Conservation (phyloP, 2,797 vertebrate genomes). For the Tokudaia muenninki region DNA sequence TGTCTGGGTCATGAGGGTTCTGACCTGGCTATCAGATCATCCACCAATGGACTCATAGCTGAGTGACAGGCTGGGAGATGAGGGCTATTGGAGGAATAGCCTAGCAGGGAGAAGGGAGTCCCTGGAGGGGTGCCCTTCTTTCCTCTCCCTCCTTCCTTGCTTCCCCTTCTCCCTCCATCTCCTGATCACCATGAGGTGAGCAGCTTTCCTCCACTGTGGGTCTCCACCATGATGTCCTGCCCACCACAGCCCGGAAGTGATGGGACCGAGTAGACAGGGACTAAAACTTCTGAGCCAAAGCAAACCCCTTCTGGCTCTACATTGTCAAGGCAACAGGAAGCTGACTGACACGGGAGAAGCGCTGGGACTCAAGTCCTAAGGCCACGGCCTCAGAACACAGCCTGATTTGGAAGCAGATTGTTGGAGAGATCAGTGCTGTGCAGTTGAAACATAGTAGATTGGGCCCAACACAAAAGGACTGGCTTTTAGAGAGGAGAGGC, state of each 20-base stretch:
- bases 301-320: not conserved
- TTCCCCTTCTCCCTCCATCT: not conserved
- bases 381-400: not conserved
- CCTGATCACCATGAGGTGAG: not conserved
- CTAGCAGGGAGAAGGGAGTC: not conserved
- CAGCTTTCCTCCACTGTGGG: not conserved
- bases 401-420: not conserved
- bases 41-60: not conserved
- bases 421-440: not conserved
- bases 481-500: not conserved
- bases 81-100: not conserved
- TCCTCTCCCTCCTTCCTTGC: too few relatives aligned
- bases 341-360: too few relatives aligned
- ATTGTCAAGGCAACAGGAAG: not conserved
- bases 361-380: not conserved
- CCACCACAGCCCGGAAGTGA: not conserved
- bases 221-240: not conserved
- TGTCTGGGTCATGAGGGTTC: not conserved
- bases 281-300: not conserved
- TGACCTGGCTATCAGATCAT: not conserved
- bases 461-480: too few relatives aligned
- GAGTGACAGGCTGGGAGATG: not conserved
- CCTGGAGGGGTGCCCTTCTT: not conserved
- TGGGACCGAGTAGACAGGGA: not conserved
- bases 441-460: not conserved